These are phyloP conservation scores for Nothocercus julius DNA, from an alignment of 2,113 vertebrate genomes.

Conservation along the genomic window DNA sequence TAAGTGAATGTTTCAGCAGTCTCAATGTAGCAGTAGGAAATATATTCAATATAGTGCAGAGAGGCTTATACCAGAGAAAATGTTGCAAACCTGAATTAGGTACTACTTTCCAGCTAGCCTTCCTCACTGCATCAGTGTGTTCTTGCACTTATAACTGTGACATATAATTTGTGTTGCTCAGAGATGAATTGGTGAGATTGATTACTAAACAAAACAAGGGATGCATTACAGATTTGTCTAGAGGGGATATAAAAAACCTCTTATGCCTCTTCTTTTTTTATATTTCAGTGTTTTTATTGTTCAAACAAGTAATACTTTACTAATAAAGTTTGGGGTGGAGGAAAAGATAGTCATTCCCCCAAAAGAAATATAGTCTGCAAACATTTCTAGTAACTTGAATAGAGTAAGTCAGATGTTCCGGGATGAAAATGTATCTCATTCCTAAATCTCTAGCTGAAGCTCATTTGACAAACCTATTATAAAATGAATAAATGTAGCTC, in stretches of 20 bases:
- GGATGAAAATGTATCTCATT: constrained; percentile 78
- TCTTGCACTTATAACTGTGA: constrained; percentile 60
- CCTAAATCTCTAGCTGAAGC: constrained; percentile 77
- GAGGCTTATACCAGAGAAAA: constrained; percentile 47
- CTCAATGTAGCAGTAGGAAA: constrained; percentile 40
- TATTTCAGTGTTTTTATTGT: constrained; percentile 48
- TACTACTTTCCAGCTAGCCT: constrained; percentile 60
- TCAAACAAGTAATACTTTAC: constrained; percentile 47
- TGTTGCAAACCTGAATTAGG: constrained; percentile 46
- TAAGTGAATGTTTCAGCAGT: constrained; percentile 46
- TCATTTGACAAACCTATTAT: constrained; percentile 86
- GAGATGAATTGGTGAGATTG: constrained; percentile 63
- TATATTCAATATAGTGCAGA: constrained; percentile 55
- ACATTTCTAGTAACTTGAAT: constrained; percentile 66
- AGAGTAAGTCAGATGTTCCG: constrained; percentile 72
- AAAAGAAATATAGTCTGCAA: constrained; percentile 45
- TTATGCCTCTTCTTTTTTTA: constrained; percentile 42
- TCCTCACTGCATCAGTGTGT: constrained; percentile 59
- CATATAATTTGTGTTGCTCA: constrained; percentile 74
- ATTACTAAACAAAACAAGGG: constrained; percentile 64
- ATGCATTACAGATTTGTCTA: constrained; percentile 59
- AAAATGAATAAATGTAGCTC: constrained; percentile 84
- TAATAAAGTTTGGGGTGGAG: constrained; percentile 58
- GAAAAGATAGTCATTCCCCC: not conserved
- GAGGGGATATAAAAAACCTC: constrained; percentile 66